These are phyloP conservation scores for Oppia nitens DNA, from an alignment of 1,140 invertebrate species.

Conservation along the genomic window DNA sequence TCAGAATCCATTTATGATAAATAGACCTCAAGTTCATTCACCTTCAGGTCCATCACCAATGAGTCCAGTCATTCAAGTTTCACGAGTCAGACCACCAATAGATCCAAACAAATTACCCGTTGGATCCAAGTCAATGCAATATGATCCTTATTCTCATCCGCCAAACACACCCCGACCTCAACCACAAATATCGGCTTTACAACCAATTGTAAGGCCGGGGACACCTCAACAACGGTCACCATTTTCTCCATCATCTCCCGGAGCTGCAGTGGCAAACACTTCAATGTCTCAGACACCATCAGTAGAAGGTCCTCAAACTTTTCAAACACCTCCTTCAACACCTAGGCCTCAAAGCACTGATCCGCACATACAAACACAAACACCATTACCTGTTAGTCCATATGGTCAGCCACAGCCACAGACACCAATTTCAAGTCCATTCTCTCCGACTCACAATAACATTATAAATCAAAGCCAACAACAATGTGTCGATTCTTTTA, in stretches of 20 bases:
- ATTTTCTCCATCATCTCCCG: slow-evolving; percentile 11
- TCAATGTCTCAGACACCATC: background rate
- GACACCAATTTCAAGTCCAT: background rate
- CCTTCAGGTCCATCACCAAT: slow-evolving; percentile 11
- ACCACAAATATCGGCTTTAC: background rate
- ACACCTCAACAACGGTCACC: slow-evolving; percentile 10
- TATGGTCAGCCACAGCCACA: background rate
- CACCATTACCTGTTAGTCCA: background rate
- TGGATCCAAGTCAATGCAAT: background rate
- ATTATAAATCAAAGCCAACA: background rate
- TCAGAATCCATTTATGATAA: background rate
- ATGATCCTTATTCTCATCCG: slow-evolving; percentile 23
- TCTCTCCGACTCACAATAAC: background rate
- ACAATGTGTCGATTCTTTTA: background rate
- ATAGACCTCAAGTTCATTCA: background rate
- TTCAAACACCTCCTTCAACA: slow-evolving; percentile 9
- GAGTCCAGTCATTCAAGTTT: slow-evolving; percentile 32
- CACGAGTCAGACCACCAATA: slow-evolving; percentile 30
- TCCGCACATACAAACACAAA: background rate
- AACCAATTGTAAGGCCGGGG: background rate
- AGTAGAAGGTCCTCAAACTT: too few relatives aligned
- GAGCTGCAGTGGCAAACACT: background rate
- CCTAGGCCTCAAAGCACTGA: background rate
- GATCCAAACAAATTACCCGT: slow-evolving; percentile 32
- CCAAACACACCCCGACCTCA: slow-evolving; percentile 28